Evolutionary conservation across 2,797 vertebrate genomes (phyloP).

Genomic region (Carduelis carduelis): DNA sequence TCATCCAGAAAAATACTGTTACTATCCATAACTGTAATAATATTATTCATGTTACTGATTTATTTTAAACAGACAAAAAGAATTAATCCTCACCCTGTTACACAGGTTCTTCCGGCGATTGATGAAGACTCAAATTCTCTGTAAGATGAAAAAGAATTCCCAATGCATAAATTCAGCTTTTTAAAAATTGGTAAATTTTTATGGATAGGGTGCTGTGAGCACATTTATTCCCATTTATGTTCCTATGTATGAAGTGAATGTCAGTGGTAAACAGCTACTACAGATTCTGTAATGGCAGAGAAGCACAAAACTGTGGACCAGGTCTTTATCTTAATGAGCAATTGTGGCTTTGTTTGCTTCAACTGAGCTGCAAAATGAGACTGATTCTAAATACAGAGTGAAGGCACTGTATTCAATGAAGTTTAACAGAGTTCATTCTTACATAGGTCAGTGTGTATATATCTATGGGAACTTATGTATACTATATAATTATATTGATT

Average conservation of each 20-base stretch:
- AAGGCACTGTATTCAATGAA: neutral
- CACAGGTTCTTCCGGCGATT: neutral
- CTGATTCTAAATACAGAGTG: neutral
- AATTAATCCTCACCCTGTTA: neutral
- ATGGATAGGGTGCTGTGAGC: neutral
- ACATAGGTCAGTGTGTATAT: neutral
- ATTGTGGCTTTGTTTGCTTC: neutral
- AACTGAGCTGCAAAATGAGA: neutral
- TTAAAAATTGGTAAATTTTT: accelerated
- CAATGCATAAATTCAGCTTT: neutral
- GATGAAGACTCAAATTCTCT: neutral
- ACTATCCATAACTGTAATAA: neutral
- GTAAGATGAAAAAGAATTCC: neutral
- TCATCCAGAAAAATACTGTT: neutral
- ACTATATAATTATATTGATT: neutral
- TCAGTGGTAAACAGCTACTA: neutral
- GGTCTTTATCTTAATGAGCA: neutral
- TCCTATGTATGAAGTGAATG: neutral
- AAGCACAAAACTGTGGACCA: neutral
- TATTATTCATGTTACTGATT: neutral
- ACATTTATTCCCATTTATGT: neutral
- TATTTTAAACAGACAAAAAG: neutral
- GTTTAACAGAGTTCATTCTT: neutral
- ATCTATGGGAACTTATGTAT: neutral
- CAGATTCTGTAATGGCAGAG: neutral